Evolutionary conservation across 2,888 invertebrate species (phyloP).

Genomic region (Diarsia mendica): DNA sequence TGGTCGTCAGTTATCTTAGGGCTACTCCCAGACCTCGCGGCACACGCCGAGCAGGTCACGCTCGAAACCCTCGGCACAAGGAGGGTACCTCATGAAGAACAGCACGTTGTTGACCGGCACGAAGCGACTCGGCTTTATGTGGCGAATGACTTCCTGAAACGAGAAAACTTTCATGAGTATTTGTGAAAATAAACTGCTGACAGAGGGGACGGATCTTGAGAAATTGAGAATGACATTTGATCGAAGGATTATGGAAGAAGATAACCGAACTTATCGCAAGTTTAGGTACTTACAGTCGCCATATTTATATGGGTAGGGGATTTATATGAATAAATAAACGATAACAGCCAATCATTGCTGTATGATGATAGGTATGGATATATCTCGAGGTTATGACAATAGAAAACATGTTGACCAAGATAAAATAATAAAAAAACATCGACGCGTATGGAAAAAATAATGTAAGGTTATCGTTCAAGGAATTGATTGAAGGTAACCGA

Average conservation of each 20-base stretch:
- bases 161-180: slow-evolving; percentile 17
- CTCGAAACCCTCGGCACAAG: slow-evolving; percentile 81
- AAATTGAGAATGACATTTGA: not conserved
- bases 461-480: slow-evolving; percentile 14
- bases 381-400: not conserved
- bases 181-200: not conserved
- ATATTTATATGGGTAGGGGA: not conserved
- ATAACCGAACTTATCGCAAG: not conserved
- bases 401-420: not conserved
- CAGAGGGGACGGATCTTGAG: not conserved
- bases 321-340: not conserved
- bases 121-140: slow-evolving; percentile 74
- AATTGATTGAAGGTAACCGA: slow-evolving; percentile 26
- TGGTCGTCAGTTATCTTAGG: slow-evolving; percentile 8
- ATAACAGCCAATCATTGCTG: not conserved
- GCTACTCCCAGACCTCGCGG: slow-evolving; percentile 82
- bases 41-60: slow-evolving; percentile 83
- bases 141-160: slow-evolving; percentile 74
- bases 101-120: slow-evolving; percentile 80
- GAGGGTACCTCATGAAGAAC: slow-evolving; percentile 77
- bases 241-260: too few species aligned
- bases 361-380: not conserved
- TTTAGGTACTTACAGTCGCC: not conserved
- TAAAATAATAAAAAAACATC: slow-evolving; percentile 1
- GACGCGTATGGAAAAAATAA: not conserved